Conservation (phyloP, 2,113 vertebrate genomes). For the Sprattus sprattus region DNA sequence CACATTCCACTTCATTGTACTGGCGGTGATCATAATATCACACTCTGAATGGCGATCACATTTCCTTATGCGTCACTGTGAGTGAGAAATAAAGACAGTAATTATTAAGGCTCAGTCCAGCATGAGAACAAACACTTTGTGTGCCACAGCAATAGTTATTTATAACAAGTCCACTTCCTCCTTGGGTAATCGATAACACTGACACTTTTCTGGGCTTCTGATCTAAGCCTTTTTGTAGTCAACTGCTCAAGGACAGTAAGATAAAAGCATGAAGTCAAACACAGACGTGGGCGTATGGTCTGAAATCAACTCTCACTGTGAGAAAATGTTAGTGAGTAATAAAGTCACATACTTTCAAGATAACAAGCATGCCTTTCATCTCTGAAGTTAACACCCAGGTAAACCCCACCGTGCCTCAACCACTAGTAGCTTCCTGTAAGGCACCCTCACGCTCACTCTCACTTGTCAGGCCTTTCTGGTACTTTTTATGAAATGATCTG, state of each 20-base stretch:
- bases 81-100: not conserved
- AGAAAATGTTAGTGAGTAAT: not conserved
- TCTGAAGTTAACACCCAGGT: not conserved
- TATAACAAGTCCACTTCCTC: not conserved
- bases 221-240: not conserved
- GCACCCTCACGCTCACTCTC: not conserved
- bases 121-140: not conserved
- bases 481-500: not conserved
- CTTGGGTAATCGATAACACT: too few relatives aligned
- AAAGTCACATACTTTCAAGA: not conserved
- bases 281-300: too few relatives aligned
- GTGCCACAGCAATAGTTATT: not conserved
- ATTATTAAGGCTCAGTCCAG: not conserved
- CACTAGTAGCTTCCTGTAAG: not conserved
- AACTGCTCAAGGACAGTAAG: not conserved
- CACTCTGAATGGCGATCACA: not conserved
- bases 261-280: too few relatives aligned
- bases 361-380: not conserved
- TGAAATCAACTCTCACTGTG: not conserved
- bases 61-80: not conserved
- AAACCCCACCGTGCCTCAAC: not conserved
- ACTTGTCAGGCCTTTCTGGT: not conserved
- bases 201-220: not conserved
- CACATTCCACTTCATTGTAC: not conserved
- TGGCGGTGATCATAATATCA: not conserved